Percentiles rank a stretch among this genome's conserved stretches.
phyloP scores from a whole-genome alignment of 2,113 vertebrate species.

The Macrotus californicus region DNA sequence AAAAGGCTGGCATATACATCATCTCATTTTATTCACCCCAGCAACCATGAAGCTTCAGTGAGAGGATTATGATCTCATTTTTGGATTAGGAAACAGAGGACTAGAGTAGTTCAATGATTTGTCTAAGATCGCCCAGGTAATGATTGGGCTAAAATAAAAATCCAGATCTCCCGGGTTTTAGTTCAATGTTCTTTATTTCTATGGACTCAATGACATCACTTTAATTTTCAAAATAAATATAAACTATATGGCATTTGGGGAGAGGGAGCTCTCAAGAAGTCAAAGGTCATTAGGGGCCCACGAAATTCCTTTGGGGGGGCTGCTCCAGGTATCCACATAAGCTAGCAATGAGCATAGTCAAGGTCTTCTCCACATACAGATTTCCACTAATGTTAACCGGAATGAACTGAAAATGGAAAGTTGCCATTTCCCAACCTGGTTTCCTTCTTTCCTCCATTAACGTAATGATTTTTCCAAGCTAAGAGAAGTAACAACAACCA shows the following conservation, averaged over 20 bases:
- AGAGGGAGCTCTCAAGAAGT: background rate
- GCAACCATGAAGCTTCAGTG: background rate
- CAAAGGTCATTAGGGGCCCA: background rate
- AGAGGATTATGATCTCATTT: background rate
- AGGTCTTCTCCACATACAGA: background rate
- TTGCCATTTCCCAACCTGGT: background rate
- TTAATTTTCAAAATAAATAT: constrained; percentile 11
- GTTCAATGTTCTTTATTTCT: background rate
- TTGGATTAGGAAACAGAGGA: background rate
- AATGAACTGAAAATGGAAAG: background rate
- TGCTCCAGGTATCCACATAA: background rate
- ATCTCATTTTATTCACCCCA: background rate
- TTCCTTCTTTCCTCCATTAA: constrained; percentile 19
- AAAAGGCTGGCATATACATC: background rate
- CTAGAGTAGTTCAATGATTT: background rate
- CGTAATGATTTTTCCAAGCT: background rate
- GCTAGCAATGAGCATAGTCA: background rate
- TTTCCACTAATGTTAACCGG: background rate
- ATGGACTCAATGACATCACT: background rate
- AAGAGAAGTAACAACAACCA: background rate
- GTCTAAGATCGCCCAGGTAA: background rate
- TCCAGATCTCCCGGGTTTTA: background rate
- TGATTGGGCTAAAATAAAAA: background rate
- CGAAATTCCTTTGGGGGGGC: background rate
- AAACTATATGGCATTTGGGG: background rate